Conservation (phyloP, 2,888 invertebrate genomes). For the Lysandra bellargus region DNA sequence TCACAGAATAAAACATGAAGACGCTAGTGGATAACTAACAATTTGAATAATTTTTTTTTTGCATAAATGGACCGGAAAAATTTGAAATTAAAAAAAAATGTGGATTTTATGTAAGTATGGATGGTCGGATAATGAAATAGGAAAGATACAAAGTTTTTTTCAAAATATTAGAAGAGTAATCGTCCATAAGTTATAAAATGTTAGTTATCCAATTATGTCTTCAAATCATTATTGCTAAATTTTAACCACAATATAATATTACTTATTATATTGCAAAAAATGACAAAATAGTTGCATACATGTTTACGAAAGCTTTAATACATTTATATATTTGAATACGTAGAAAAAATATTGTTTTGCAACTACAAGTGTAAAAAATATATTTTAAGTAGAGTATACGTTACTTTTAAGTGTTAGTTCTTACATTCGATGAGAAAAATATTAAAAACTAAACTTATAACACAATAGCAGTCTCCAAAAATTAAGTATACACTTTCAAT, state of each 20-base stretch:
- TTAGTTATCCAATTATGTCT: too few relatives aligned
- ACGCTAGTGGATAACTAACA: too few relatives aligned
- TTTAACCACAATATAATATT: too few relatives aligned
- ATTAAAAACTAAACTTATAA: slow-evolving; percentile 45
- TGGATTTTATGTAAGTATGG: too few relatives aligned
- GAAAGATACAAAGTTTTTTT: too few relatives aligned
- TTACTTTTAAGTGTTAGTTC: slow-evolving; percentile 38
- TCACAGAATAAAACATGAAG: not conserved
- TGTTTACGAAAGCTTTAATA: slow-evolving; percentile 29
- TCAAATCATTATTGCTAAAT: too few relatives aligned
- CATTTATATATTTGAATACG: slow-evolving; percentile 33
- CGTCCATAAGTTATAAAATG: too few relatives aligned
- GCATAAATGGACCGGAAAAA: too few relatives aligned
- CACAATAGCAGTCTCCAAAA: slow-evolving; percentile 59
- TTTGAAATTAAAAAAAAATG: too few relatives aligned
- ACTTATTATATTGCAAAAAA: not conserved
- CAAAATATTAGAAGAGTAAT: too few relatives aligned
- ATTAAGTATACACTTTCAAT: slow-evolving; percentile 51
- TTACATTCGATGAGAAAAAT: slow-evolving; percentile 41
- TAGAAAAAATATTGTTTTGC: slow-evolving; percentile 29
- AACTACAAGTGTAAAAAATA: slow-evolving; percentile 26
- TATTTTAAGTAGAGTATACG: slow-evolving; percentile 35
- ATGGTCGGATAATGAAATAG: too few relatives aligned
- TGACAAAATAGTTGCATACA: not conserved
- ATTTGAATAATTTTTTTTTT: not conserved